Evolutionary conservation across 2,888 invertebrate genomes (phyloP).

Genomic region (Ichneumoninae sp.): DNA sequence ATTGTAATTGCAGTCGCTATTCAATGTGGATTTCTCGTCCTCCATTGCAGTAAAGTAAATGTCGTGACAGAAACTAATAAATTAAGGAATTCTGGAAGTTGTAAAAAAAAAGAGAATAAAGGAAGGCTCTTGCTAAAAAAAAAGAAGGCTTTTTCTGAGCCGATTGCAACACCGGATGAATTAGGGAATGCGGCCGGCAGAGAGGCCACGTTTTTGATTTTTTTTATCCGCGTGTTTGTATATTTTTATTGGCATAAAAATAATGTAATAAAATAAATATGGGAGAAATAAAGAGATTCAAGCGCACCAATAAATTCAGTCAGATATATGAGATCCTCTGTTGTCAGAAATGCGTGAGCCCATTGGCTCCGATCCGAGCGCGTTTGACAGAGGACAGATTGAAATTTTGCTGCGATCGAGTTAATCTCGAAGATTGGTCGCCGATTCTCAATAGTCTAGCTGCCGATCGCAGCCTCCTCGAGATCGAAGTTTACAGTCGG

Average conservation of each 20-base stretch:
- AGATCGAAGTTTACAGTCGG: conserved; percentile 71
- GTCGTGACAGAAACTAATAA: not conserved
- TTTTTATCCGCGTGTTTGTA: not conserved
- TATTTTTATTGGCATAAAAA: conserved; percentile 11
- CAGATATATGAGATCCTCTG: conserved; percentile 68
- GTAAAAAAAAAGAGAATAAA: conserved; percentile 5
- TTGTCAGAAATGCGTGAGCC: conserved; percentile 63
- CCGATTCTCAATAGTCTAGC: conserved; percentile 71
- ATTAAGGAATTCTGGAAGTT: not conserved
- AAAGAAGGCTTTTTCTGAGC: not conserved
- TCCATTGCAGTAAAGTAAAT: conserved; percentile 54
- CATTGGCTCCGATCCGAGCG: conserved; percentile 66
- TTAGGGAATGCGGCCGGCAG: not conserved
- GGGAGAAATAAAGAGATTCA: conserved; percentile 48
- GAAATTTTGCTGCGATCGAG: conserved; percentile 71
- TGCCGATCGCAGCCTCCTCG: conserved; percentile 68
- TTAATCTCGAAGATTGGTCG: conserved; percentile 71
- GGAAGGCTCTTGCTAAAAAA: not conserved
- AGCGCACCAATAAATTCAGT: conserved; percentile 41
- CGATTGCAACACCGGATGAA: not conserved
- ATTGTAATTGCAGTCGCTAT: conserved; percentile 86
- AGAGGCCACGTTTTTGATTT: not conserved
- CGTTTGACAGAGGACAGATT: conserved; percentile 67
- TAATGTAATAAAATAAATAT: conserved; percentile 6
- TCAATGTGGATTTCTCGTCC: conserved; percentile 70